Evolutionary conservation across 1,140 invertebrate species (phyloP).

Genomic region (Globodera ellingtonae): DNA sequence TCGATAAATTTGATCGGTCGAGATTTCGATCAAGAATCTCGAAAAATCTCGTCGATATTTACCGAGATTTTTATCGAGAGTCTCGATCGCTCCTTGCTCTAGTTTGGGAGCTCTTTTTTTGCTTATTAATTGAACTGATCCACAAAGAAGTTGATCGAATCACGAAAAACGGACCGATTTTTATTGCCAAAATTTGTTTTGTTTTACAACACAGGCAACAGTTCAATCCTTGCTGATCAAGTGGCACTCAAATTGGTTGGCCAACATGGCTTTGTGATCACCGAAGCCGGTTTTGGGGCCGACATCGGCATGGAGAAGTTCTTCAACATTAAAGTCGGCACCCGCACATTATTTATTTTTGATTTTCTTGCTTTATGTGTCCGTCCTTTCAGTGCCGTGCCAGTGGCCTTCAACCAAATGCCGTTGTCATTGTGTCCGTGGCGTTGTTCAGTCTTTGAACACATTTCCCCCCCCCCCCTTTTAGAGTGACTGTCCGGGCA

Average conservation of each 20-base stretch:
- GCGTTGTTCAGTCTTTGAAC: background rate
- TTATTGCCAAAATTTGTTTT: background rate
- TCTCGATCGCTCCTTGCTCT: too few species aligned
- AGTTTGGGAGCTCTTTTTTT: too few species aligned
- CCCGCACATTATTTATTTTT: background rate
- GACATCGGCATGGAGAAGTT: constrained; percentile 99
- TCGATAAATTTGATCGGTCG: too few species aligned
- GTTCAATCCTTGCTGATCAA: constrained; percentile 90
- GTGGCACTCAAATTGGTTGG: constrained; percentile 92
- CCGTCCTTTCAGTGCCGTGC: constrained; percentile 73
- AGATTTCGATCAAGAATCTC: too few species aligned
- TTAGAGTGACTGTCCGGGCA: constrained; percentile 80
- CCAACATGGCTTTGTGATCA: constrained; percentile 86
- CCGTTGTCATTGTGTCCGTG: constrained; percentile 80
- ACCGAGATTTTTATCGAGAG: too few species aligned
- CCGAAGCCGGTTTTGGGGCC: constrained; percentile 96
- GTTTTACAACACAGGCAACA: constrained; percentile 84
- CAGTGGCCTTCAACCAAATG: constrained; percentile 78
- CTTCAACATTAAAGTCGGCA: constrained; percentile 80
- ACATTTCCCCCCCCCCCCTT: background rate
- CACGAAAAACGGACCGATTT: too few species aligned
- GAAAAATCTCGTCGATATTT: too few species aligned
- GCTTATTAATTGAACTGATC: background rate
- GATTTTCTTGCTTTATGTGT: background rate
- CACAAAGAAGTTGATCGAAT: too few species aligned